Evolutionary conservation across 2,113 vertebrate species (phyloP).

Genomic region (Melanotaenia duboulayi): DNA sequence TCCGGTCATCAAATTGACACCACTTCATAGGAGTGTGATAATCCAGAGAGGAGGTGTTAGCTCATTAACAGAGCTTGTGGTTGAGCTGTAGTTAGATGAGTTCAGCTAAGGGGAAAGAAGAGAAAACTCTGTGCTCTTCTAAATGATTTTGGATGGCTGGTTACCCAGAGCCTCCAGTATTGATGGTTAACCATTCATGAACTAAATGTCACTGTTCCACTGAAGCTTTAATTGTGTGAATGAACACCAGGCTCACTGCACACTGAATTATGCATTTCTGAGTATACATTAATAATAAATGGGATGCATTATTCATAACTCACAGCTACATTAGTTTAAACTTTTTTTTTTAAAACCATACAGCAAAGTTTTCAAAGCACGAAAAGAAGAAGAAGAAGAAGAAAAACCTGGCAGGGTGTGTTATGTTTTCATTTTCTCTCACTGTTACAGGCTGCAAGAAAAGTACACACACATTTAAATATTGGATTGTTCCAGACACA

Average conservation of each 20-base stretch:
- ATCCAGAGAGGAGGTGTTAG: slow-evolving; percentile 20
- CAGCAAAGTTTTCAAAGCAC: slow-evolving; percentile 35
- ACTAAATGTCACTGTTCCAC: slow-evolving; percentile 49
- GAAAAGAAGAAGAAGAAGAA: too few species aligned
- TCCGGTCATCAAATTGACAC: slow-evolving; percentile 29
- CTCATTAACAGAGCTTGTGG: slow-evolving; percentile 43
- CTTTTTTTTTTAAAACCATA: slow-evolving; percentile 35
- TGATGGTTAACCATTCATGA: slow-evolving; percentile 49
- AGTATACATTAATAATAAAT: slow-evolving; percentile 57
- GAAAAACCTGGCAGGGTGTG: background rate
- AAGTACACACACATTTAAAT: background rate
- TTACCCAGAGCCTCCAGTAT: slow-evolving; percentile 25
- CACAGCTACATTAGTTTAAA: slow-evolving; percentile 45
- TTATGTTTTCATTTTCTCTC: slow-evolving; percentile 13
- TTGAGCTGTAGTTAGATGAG: slow-evolving; percentile 5
- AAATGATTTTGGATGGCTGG: slow-evolving; percentile 27
- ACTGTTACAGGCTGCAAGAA: background rate
- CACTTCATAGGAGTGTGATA: slow-evolving; percentile 33
- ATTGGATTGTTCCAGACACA: too few species aligned
- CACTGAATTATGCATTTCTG: slow-evolving; percentile 63
- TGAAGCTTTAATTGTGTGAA: slow-evolving; percentile 53
- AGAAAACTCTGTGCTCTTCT: slow-evolving; percentile 26
- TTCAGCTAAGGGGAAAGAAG: slow-evolving; percentile 34
- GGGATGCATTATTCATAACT: slow-evolving; percentile 59
- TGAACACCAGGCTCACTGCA: slow-evolving; percentile 36